phyloP scores from a whole-genome alignment of 2,888 invertebrate genomes.

The Tridacna crocea region DNA sequence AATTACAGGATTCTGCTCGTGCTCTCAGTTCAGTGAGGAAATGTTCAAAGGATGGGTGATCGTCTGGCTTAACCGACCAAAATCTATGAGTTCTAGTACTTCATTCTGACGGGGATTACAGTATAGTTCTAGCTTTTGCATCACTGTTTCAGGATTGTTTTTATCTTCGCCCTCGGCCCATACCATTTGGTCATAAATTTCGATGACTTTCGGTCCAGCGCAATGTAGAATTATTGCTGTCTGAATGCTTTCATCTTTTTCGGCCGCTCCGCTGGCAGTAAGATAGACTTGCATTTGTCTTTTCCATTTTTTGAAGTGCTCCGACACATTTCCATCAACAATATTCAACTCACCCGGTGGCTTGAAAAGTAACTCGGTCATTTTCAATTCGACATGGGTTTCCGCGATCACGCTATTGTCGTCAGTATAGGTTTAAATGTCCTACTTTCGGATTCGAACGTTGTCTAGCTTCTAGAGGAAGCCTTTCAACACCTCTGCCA shows the following conservation, averaged over 20 bases:
- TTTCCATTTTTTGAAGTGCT: too few relatives aligned
- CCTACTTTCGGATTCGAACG: background rate
- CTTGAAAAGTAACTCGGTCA: slow-evolving; percentile 32
- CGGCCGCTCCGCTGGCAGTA: slow-evolving; percentile 14
- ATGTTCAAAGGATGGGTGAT: slow-evolving; percentile 35
- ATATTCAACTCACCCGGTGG: slow-evolving; percentile 28
- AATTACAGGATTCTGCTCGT: slow-evolving; percentile 44
- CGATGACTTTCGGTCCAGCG: slow-evolving; percentile 19
- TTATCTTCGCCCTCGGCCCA: slow-evolving; percentile 21
- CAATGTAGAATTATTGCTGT: background rate
- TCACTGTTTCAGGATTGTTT: background rate
- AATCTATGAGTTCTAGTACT: slow-evolving; percentile 54
- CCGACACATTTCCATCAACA: too few relatives aligned
- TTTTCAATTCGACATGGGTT: slow-evolving; percentile 4
- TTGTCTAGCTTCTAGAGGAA: background rate
- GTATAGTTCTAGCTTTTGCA: slow-evolving; percentile 41
- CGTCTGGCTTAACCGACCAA: slow-evolving; percentile 33
- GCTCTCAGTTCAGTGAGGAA: slow-evolving; percentile 46
- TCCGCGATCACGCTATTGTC: background rate
- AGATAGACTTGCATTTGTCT: slow-evolving; percentile 39
- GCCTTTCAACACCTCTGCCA: slow-evolving; percentile 11
- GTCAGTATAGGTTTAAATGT: background rate
- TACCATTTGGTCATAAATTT: slow-evolving; percentile 36
- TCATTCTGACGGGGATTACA: slow-evolving; percentile 53
- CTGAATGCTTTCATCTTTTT: slow-evolving; percentile 21